Base-by-base conservation (phyloP, 1,140 invertebrate genomes). In the Euwallacea similis region DNA sequence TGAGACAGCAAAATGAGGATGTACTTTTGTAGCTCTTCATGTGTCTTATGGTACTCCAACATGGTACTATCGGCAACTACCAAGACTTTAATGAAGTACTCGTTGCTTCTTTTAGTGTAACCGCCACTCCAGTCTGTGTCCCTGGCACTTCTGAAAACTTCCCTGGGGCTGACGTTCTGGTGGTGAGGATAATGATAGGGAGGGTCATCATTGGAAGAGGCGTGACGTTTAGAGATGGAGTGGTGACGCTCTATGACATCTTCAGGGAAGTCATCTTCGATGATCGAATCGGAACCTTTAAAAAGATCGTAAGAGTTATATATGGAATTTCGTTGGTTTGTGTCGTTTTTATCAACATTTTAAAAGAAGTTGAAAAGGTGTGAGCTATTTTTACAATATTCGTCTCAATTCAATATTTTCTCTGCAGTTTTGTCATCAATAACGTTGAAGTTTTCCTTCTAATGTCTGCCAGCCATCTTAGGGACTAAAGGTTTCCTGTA, bases 1-100 rank as follows among this genome's bases (percentile, higher is more conserved):
- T 91, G 91, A 50, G 89, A 90, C 86, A 95, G 91, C 10, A 95
- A 83, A 10, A 90, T 92, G 41, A 94, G 84, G 68, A 95, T 88
- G 77, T 95, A 95, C 60, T 86, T 81, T 61, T 86, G 83, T 4
- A 93, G 81, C 47, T 83, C 83, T 8, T 76, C 76, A 10, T 74
- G 64, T 61, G 83, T 80, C 15, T 81, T 79, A 76, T 95, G 92
- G 77, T 93, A 94, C 15, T 87, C 81, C 0, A 85, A 79, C 93
- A 95, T 95, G 76, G 88, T 91, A 10, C 82, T 80, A 79, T 95
- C 93, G 41, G 91, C 91, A 3, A 92, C 92, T 7, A 95, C 86
- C 81, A 94, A 85, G 42, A 94, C 86, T 82, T 94, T 93, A 44
- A 95, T 86, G 75, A 88, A 90, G 79, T 91, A 89, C 73, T 79